phyloP scores from a whole-genome alignment of 2,888 invertebrate species.

The Hemicrepidius hirtus region DNA sequence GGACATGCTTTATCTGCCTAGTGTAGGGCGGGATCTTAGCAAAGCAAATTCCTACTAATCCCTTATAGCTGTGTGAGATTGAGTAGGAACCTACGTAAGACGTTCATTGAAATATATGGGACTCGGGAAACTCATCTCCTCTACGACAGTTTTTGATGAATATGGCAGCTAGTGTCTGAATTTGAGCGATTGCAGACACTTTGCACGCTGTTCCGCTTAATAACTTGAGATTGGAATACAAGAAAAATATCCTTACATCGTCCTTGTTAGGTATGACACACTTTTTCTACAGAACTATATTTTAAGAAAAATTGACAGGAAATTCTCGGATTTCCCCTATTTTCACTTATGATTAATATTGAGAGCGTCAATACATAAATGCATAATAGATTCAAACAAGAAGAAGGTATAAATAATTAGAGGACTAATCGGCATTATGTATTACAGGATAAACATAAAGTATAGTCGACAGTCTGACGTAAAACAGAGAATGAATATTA shows the following conservation, averaged over 20 bases:
- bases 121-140: slow-evolving; percentile 38
- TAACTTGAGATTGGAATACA: slow-evolving; percentile 20
- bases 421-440: too few species aligned
- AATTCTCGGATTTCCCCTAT: too few species aligned
- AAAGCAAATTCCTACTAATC: slow-evolving; percentile 50
- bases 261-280: neutral
- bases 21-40: slow-evolving; percentile 40
- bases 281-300: too few species aligned
- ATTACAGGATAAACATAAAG: too few species aligned
- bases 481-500: neutral
- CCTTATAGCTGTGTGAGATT: slow-evolving; percentile 44
- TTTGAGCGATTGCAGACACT: slow-evolving; percentile 35
- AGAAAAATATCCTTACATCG: neutral
- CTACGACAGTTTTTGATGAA: slow-evolving; percentile 42
- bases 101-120: slow-evolving; percentile 47
- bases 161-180: slow-evolving; percentile 34
- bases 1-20: slow-evolving; percentile 47
- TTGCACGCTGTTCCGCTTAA: slow-evolving; percentile 24
- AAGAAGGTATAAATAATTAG: too few species aligned
- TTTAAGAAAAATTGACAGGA: too few species aligned
- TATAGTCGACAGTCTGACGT: too few species aligned
- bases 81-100: slow-evolving; percentile 44
- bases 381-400: too few species aligned
- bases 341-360: too few species aligned
- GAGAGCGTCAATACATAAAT: too few species aligned